Evolutionary conservation across 2,797 vertebrate genomes (phyloP), one percentile per base, ranked within the genome.

Genomic region (Vultur gryphus): DNA sequence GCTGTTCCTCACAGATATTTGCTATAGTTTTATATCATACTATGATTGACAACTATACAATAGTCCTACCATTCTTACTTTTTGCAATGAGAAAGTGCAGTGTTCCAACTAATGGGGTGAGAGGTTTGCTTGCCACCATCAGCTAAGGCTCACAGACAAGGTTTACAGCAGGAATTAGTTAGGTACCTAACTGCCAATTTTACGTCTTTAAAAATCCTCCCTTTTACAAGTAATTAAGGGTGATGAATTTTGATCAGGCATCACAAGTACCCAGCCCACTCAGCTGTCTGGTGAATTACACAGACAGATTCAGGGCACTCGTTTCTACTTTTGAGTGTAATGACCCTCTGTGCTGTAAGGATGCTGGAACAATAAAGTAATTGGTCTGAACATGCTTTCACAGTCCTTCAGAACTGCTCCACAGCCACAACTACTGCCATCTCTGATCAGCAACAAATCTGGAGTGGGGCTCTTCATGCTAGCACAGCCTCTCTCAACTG

Each of bases 321-420:
- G 16, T 66, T 89, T 87, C 82, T 83, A 4, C 75, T 93, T 91
- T 35, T 39, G 76, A 66, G 51, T 43, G 24, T 54, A 89, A 77
- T 39, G 71, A 85, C 35, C 46, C 51, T 73, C 71, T 35, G 18
- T 79, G 59, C 64, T 65, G 14, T 59, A 39, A 69, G 58, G 31
- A 17, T 61, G 59, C 62, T 87, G 67, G 24, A 89, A 95, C 28
- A 96, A 90, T 69, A 16, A 62, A 94, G 55, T 80, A 91, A 95
- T 95, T 87, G 82, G 33, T 54, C 84, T 33, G 76, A 94, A 62
- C 16, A 43, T 4, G 26, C 23, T 93, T 72, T 79, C 75, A 54
- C 24, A 43, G 55, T 62, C 71, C 82, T 91, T 89, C 87, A 89
- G 62, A 94, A 94, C 91, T 21, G 55, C 46, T 93, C 54, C 62